phyloP scores from a whole-genome alignment of 1,140 invertebrate genomes.

The Conus betulinus region DNA sequence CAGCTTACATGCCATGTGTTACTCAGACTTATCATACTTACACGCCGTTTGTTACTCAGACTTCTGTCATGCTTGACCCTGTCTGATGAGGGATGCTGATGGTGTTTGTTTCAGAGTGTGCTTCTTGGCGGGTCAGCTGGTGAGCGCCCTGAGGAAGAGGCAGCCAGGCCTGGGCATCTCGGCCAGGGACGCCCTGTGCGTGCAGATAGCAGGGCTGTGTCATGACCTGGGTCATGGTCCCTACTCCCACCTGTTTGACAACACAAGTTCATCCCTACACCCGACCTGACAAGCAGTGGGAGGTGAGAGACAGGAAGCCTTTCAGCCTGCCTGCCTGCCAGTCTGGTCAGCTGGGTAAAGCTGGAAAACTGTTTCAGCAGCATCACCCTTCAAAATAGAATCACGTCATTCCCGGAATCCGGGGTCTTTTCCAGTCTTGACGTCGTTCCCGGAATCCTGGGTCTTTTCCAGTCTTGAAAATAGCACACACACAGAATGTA shows the following conservation, averaged over 20 bases:
- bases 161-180: slow-evolving; percentile 77
- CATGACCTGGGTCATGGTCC: slow-evolving; percentile 79
- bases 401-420: too few relatives aligned
- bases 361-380: too few relatives aligned
- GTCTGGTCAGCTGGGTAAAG: neutral
- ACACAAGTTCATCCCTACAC: slow-evolving; percentile 35
- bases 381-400: too few relatives aligned
- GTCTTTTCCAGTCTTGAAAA: too few relatives aligned
- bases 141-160: slow-evolving; percentile 63
- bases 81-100: neutral
- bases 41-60: too few relatives aligned
- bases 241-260: slow-evolving; percentile 58
- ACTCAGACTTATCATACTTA: too few relatives aligned
- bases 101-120: slow-evolving; percentile 63
- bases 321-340: neutral
- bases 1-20: too few relatives aligned
- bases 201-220: slow-evolving; percentile 82
- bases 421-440: too few relatives aligned
- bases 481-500: too few relatives aligned
- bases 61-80: too few relatives aligned
- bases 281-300: neutral
- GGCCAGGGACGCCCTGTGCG: slow-evolving; percentile 76
- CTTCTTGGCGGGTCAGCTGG: slow-evolving; percentile 75
- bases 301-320: neutral
- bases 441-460: too few relatives aligned